Base-by-base conservation (phyloP, 2,113 vertebrate genomes). In the Poeciliopsis occidentalis region DNA sequence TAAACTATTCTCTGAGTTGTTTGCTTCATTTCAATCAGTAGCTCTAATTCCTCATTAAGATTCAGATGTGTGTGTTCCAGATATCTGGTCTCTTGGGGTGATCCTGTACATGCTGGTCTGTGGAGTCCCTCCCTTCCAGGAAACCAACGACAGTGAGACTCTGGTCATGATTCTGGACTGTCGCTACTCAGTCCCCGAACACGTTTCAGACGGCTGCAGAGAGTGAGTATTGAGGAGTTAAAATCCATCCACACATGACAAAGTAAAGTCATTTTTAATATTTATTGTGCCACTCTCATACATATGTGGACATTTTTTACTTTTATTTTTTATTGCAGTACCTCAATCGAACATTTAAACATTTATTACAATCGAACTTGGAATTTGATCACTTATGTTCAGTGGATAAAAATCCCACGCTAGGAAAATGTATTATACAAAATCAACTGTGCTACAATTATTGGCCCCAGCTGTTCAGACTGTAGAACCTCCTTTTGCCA, bases 81-180 rank as follows among this genome's bases (percentile, higher is more conserved):
- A 97, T 89, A 94, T 97, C 80, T 97, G 96, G 96, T 97, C 96
- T 76, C 90, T 97, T 62, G 96, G 96, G 15, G 96, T 97, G 89
- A 97, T 97, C 84, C 95, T 97, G 32, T 97, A 95, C 88, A 97
- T 96, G 96, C 86, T 97, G 91, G 96, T 97, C 60, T 96, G 96
- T 0, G 96, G 96, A 64, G 94, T 93, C 1, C 96, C 95, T 27
- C 96, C 96, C 1, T 97, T 97, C 89, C 96, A 97, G 89, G 96
- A 97, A 90, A 94, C 95, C 92, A 97, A 96, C 0, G 96, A 97
- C 94, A 97, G 96, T 0, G 96, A 97, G 92, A 97, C 96, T 3
- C 94, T 97, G 80, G 96, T 95, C 84, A 97, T 96, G 96, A 97
- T 97, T 73, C 95, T 97, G 93, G 96, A 97, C 93, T 97, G 96